Conservation (phyloP, 2,797 vertebrate species). For the Sciurus carolinensis region DNA sequence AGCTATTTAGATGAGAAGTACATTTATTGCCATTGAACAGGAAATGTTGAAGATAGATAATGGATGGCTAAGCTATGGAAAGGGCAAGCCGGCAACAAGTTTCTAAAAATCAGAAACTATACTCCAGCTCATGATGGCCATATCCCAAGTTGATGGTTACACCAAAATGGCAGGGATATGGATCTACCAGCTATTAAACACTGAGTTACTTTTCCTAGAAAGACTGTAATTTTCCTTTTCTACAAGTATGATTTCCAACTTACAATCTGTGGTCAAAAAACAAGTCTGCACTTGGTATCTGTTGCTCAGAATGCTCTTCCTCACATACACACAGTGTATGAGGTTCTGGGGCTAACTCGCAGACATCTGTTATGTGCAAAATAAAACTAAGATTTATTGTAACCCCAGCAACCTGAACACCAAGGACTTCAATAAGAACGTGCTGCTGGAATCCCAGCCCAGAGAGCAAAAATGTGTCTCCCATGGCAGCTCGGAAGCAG, state of each 20-base stretch:
- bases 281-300: not conserved
- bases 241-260: not conserved
- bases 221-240: slow-evolving; percentile 10
- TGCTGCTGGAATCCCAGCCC: not conserved
- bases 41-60: not conserved
- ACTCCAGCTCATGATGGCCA: not conserved
- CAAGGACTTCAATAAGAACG: not conserved
- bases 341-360: not conserved
- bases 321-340: not conserved
- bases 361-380: not conserved
- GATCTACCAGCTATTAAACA: not conserved
- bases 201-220: slow-evolving; percentile 51
- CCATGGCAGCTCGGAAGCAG: not conserved
- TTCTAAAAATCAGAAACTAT: not conserved
- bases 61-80: not conserved
- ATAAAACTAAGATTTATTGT: not conserved
- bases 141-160: not conserved
- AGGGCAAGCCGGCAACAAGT: not conserved
- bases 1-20: not conserved
- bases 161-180: not conserved
- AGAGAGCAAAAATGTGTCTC: rapidly evolving
- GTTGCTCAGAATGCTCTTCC: not conserved
- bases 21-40: not conserved
- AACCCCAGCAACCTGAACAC: not conserved
- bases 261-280: not conserved